Conservation (phyloP, 2,113 vertebrate species). For the Bungarus multicinctus region DNA sequence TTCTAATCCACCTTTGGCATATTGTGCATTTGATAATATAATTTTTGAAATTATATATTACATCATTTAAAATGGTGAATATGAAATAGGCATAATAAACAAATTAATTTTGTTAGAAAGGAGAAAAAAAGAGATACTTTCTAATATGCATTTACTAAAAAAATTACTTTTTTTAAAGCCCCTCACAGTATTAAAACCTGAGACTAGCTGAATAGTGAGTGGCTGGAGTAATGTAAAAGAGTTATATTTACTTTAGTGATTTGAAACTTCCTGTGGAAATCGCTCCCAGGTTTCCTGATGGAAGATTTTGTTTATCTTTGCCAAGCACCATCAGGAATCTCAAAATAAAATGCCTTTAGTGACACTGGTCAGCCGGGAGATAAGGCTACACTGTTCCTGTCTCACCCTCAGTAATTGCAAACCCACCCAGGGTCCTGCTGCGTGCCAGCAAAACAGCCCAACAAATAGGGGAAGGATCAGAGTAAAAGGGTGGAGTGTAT, state of each 20-base stretch:
- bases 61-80: not conserved
- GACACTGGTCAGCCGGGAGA: constrained; percentile 83
- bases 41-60: not conserved
- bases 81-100: not conserved
- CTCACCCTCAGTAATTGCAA: constrained; percentile 75
- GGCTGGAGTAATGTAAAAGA: constrained; percentile 69
- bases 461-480: constrained; percentile 59
- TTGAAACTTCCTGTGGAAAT: constrained; percentile 99
- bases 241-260: constrained; percentile 98
- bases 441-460: constrained; percentile 67
- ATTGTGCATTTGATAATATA: not conserved
- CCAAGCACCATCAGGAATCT: constrained; percentile 96
- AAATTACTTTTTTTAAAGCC: constrained; percentile 45
- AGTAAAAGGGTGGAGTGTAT: not conserved
- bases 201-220: constrained; percentile 53
- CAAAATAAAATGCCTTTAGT: constrained; percentile 95
- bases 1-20: not conserved
- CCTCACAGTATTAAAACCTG: constrained; percentile 53
- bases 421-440: constrained; percentile 73
- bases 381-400: constrained; percentile 93
- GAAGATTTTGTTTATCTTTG: constrained; percentile 99
- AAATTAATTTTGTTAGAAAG: constrained; percentile 11
- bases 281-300: constrained; percentile 98
- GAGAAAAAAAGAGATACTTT: constrained; percentile 13
- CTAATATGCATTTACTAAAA: constrained; percentile 36